Conservation (phyloP, 2,797 vertebrate species). For the Spinibarbus caldwelli region DNA sequence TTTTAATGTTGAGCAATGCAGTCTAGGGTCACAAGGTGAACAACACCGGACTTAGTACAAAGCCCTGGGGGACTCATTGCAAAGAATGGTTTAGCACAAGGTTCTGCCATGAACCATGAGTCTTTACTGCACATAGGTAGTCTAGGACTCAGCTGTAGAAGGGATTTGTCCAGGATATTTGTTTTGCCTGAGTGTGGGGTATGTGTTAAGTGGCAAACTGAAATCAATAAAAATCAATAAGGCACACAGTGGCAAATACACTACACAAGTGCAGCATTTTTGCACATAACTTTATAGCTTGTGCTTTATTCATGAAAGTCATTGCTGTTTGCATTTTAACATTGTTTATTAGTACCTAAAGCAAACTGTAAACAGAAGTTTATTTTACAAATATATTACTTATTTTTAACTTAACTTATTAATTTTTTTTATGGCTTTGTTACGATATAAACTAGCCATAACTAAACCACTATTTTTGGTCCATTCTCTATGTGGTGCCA, state of each 20-base stretch:
- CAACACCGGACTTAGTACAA: neutral
- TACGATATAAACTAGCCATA: neutral
- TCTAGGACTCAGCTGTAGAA: neutral
- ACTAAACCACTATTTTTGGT: neutral
- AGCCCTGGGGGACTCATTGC: constrained; percentile 11
- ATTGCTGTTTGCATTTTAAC: neutral
- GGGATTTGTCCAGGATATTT: neutral
- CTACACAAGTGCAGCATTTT: neutral
- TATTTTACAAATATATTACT: neutral
- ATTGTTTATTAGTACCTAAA: neutral
- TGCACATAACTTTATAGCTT: neutral
- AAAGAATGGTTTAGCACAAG: constrained; percentile 4
- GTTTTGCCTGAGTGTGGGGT: neutral
- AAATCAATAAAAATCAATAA: constrained; percentile 24
- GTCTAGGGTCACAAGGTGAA: neutral
- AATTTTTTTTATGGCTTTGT: neutral
- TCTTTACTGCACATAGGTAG: neutral
- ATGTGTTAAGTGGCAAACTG: constrained; percentile 20
- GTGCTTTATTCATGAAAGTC: neutral
- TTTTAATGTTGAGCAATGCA: constrained; percentile 21
- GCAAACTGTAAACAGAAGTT: neutral
- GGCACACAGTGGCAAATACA: neutral
- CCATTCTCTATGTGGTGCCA: neutral
- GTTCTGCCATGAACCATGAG: neutral
- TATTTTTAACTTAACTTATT: neutral